Evolutionary conservation across 2,797 vertebrate species (phyloP).

Genomic region (Amazona ochrocephala): DNA sequence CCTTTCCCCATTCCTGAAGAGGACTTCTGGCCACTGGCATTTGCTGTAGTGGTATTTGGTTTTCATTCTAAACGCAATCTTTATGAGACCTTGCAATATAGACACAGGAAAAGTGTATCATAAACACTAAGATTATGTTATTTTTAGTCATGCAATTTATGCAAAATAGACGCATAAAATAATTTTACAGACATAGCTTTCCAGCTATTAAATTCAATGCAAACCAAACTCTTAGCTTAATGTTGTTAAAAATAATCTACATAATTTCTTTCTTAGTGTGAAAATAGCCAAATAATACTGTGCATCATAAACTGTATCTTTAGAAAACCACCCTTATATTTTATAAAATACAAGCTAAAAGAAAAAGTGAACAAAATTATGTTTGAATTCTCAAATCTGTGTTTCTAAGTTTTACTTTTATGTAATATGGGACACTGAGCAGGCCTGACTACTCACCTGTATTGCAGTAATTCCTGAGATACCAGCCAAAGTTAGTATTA

Average conservation of each 20-base stretch:
- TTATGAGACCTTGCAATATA: background rate
- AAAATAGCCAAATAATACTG: background rate
- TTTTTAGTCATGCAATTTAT: background rate
- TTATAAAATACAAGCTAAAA: background rate
- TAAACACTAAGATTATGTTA: background rate
- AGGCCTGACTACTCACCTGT: background rate
- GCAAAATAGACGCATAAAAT: background rate
- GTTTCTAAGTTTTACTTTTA: background rate
- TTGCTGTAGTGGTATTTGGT: background rate
- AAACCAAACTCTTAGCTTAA: background rate
- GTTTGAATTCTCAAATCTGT: background rate
- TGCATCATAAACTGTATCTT: background rate
- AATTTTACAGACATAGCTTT: background rate
- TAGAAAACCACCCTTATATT: background rate
- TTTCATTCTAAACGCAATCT: conserved; percentile 4
- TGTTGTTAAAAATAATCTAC: background rate
- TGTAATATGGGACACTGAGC: background rate
- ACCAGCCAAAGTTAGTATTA: background rate
- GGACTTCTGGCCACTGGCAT: background rate
- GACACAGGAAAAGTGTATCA: background rate
- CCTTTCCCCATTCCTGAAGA: background rate
- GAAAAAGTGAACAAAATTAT: background rate
- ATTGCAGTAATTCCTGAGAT: background rate
- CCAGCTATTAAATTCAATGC: background rate
- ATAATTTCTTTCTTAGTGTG: background rate